Evolutionary conservation across 2,888 invertebrate genomes (phyloP).

Genomic region (Ommatoiulus sabulosus): DNA sequence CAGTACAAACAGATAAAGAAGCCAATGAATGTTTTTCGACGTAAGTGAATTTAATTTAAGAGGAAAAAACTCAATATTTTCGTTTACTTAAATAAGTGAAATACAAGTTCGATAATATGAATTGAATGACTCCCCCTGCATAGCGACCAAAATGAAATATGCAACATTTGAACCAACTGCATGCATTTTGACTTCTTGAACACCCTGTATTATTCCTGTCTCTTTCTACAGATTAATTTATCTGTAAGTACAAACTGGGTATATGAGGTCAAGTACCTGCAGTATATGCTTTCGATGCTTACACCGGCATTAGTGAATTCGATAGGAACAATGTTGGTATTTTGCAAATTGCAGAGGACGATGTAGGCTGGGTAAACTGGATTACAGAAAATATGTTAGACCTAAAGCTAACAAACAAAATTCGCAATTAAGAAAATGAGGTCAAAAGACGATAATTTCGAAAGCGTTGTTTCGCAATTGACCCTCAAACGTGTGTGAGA

Average conservation of each 20-base stretch:
- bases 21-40: too few species aligned
- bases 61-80: too few species aligned
- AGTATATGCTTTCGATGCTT: background rate
- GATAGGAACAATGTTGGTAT: background rate
- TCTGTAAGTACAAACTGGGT: background rate
- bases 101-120: too few species aligned
- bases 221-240: background rate
- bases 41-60: too few species aligned
- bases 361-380: slow-evolving; percentile 31
- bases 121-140: too few species aligned
- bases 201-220: background rate
- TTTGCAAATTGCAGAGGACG: slow-evolving; percentile 6
- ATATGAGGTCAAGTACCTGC: slow-evolving; percentile 24
- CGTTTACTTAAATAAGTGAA: too few species aligned
- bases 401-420: slow-evolving; percentile 2
- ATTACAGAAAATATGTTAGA: background rate
- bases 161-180: background rate
- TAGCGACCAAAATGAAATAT: too few species aligned
- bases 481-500: background rate
- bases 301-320: background rate
- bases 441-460: slow-evolving; percentile 18
- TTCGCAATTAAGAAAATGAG: slow-evolving; percentile 12
- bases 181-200: background rate
- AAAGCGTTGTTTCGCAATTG: slow-evolving; percentile 5
- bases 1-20: too few species aligned